Percentiles rank a stretch among this genome's conserved stretches.
Conservation (phyloP, 2,113 vertebrate species). For the Canis aureus region DNA sequence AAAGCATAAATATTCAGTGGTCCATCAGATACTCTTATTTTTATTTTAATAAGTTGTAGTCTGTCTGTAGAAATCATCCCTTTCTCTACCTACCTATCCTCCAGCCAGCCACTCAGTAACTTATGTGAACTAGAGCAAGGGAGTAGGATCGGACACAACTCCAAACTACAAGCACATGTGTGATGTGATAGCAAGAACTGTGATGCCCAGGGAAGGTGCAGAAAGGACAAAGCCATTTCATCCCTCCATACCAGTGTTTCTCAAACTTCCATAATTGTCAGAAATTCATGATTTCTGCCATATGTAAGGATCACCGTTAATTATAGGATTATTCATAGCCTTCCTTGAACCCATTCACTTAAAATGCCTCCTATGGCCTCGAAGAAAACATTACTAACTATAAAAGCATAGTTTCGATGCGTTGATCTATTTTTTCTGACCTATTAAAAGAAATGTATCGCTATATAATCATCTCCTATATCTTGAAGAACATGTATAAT, state of each 20-base stretch:
- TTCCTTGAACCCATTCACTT: constrained; percentile 26
- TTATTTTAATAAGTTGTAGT: not conserved
- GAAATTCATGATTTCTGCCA: not conserved
- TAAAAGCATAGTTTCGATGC: not conserved
- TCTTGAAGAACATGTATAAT: not conserved
- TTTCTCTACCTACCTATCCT: not conserved
- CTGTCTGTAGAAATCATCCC: not conserved
- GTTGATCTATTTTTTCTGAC: not conserved
- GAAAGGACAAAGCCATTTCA: too few species aligned
- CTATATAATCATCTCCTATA: not conserved
- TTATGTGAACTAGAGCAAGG: not conserved
- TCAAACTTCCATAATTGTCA: not conserved
- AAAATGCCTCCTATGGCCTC: not conserved
- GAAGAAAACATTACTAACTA: not conserved
- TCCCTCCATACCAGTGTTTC: not conserved
- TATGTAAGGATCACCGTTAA: not conserved
- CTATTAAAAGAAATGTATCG: not conserved
- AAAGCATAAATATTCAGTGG: not conserved
- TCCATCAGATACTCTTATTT: not conserved
- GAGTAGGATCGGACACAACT: not conserved
- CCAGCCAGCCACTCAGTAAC: not conserved
- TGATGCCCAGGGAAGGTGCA: accelerated
- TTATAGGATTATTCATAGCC: not conserved
- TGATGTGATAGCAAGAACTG: not conserved
- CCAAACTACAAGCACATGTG: not conserved